These are phyloP conservation scores for Nesoenas mayeri DNA, from an alignment of 2,113 vertebrate species.

Conservation along the genomic window DNA sequence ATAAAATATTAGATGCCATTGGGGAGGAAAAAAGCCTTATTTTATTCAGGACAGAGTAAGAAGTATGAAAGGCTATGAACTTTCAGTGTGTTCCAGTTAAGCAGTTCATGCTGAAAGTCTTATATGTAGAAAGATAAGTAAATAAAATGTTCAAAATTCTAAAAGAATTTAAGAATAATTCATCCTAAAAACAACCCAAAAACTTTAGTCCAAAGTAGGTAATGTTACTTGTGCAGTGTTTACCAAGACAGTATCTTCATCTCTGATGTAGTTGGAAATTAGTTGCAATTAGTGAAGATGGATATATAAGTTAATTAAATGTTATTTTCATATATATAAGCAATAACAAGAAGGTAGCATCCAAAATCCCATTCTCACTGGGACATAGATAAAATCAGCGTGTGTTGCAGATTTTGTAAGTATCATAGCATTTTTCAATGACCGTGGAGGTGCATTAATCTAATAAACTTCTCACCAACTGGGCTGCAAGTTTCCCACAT, in stretches of 20 bases:
- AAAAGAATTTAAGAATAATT: background rate
- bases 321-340: background rate
- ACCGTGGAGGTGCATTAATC: background rate
- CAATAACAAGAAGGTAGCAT: background rate
- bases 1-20: background rate
- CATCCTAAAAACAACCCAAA: background rate
- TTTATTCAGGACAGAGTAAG: background rate
- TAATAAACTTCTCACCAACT: background rate
- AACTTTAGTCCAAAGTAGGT: background rate
- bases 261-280: background rate
- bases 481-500: background rate
- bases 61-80: background rate
- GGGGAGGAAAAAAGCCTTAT: background rate
- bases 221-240: background rate
- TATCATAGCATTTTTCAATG: background rate
- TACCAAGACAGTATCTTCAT: background rate
- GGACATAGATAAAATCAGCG: background rate
- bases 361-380: background rate
- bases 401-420: background rate
- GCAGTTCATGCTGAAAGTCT: background rate
- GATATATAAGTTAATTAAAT: background rate
- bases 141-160: background rate
- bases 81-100: background rate
- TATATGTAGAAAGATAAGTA: background rate
- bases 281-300: background rate